Percentiles rank a stretch among this genome's conserved stretches.
Conservation (phyloP, 2,113 vertebrate genomes). For the Eleginops maclovinus region DNA sequence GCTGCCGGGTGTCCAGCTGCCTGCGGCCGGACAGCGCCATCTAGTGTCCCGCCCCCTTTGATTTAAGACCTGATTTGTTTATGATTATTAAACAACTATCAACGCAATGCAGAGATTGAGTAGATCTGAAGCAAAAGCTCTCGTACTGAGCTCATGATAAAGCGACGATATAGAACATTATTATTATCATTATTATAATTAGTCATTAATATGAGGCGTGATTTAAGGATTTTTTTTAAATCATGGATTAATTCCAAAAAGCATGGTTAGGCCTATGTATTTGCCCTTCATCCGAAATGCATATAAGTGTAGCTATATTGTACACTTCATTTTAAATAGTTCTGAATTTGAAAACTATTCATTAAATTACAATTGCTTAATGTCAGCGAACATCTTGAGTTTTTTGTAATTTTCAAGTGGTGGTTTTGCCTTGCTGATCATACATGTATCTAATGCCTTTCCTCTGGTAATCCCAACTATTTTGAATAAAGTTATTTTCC, state of each 20-base stretch:
- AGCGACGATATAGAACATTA: too few relatives aligned
- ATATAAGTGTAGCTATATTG: too few relatives aligned
- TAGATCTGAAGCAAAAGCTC: too few relatives aligned
- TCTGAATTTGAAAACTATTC: background rate
- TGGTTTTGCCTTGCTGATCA: background rate
- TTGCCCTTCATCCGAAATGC: too few relatives aligned
- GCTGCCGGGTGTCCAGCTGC: background rate
- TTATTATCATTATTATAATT: too few relatives aligned
- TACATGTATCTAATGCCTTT: background rate
- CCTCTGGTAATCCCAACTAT: background rate
- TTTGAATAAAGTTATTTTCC: too few relatives aligned
- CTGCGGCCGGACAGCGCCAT: constrained; percentile 34
- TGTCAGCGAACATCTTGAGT: background rate
- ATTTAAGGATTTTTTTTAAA: background rate
- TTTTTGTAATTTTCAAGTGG: background rate
- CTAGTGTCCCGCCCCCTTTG: constrained; percentile 33
- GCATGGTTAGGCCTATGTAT: too few relatives aligned
- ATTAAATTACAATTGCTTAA: background rate
- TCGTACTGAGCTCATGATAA: too few relatives aligned
- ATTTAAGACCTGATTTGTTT: background rate
- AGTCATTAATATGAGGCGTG: too few relatives aligned
- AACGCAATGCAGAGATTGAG: too few relatives aligned
- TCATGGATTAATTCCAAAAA: too few relatives aligned
- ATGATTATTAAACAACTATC: background rate
- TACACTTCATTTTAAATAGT: background rate